Evolutionary conservation across 2,888 invertebrate species (phyloP).

Genomic region (Rhagonycha lutea): DNA sequence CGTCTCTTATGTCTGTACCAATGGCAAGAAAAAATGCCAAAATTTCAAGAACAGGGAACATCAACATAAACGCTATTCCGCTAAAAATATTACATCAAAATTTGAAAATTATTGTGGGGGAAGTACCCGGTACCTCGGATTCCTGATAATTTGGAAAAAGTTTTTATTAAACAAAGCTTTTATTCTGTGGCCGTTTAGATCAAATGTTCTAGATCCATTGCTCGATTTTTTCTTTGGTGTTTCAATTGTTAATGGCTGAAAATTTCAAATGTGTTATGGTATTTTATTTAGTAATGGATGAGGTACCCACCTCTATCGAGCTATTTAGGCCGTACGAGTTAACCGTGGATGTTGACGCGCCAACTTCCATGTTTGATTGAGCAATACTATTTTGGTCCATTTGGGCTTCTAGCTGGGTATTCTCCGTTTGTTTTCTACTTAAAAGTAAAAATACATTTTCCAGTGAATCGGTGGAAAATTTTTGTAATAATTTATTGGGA

Average conservation of each 20-base stretch:
- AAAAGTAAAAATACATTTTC: constrained; percentile 88
- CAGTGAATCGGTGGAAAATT: constrained; percentile 72
- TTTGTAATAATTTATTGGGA: constrained; percentile 71
- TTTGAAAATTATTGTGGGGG: not conserved
- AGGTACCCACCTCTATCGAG: constrained; percentile 33
- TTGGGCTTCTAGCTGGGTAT: constrained; percentile 37
- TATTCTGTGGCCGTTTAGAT: constrained; percentile 34
- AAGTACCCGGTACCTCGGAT: constrained; percentile 18
- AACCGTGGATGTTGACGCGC: not conserved
- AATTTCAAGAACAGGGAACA: constrained; percentile 82
- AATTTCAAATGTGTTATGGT: not conserved
- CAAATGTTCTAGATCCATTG: constrained; percentile 11
- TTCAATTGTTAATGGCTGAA: constrained; percentile 4
- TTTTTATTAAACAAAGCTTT: constrained; percentile 44
- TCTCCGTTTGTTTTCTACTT: constrained; percentile 65
- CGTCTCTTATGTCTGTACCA: constrained; percentile 73
- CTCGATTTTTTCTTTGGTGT: constrained; percentile 11
- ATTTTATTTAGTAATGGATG: no score
- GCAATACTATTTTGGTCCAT: constrained; percentile 13
- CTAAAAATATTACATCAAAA: constrained; percentile 57
- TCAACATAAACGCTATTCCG: constrained; percentile 77
- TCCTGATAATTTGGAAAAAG: constrained; percentile 43
- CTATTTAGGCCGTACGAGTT: constrained; percentile 13
- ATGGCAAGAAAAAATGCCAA: constrained; percentile 80
- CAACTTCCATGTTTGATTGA: not conserved